Conservation (phyloP, 2,113 vertebrate genomes). For the Dasypus novemcinctus region DNA sequence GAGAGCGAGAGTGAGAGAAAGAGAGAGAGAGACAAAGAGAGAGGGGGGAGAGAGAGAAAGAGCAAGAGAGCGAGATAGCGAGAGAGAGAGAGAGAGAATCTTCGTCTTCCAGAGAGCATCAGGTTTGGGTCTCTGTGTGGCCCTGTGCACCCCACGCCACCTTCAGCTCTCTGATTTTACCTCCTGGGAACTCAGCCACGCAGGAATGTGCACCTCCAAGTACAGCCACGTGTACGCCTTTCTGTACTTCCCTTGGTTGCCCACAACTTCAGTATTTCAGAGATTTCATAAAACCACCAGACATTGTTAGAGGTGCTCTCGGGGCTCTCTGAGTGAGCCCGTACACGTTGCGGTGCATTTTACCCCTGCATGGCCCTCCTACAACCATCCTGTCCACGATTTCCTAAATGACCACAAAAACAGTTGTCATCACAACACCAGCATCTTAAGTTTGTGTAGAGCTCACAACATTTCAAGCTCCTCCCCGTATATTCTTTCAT, state of each 20-base stretch:
- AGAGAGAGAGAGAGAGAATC: neutral
- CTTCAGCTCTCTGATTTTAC: neutral
- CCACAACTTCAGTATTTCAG: too few relatives aligned
- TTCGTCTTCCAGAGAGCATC: neutral
- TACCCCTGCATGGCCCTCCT: too few relatives aligned
- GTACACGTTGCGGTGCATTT: neutral
- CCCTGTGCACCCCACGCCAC: rapidly evolving
- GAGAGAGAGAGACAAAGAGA: too few relatives aligned
- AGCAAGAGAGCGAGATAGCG: too few relatives aligned
- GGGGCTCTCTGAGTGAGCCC: rapidly evolving
- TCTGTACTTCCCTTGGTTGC: neutral
- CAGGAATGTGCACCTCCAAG: rapidly evolving
- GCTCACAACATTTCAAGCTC: neutral
- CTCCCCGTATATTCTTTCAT: neutral
- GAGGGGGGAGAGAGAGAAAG: neutral
- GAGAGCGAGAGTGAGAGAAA: neutral
- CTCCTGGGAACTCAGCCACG: neutral
- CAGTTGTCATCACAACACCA: rapidly evolving
- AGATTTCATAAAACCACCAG: neutral
- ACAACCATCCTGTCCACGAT: neutral
- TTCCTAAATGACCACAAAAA: neutral
- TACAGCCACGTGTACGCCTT: rapidly evolving
- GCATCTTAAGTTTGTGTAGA: neutral
- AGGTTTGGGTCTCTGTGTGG: neutral
- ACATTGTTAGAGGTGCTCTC: rapidly evolving